Base-by-base conservation (phyloP, 2,113 vertebrate species). In the Amphilophus citrinellus region DNA sequence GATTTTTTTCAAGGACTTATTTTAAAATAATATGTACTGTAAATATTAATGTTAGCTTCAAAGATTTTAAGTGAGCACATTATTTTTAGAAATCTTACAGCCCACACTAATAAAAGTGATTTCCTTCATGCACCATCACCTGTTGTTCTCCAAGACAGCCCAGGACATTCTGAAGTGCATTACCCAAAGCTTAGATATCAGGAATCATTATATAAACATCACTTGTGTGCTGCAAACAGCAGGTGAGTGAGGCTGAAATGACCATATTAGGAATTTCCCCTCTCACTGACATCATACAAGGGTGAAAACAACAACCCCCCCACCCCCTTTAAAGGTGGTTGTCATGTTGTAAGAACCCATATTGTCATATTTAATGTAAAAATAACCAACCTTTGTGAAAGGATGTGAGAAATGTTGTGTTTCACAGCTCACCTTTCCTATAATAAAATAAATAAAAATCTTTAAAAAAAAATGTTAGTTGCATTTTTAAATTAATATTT, bases 21-120 rank as follows among this genome's bases (percentile, higher is more conserved):
- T 42, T 32, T 53, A 13, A 71, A 27, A 59, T 8, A 35, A 18
- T 24, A 1, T 39, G 14, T n/a, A 18, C 42, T 82, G 83, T 84
- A 59, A 81, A 73, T 80, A 10, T 68, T 62, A 17, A 77, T 80
- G 39, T 80, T 4, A 66, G 24, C 1, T 80, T 82, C 10, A 65
- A 61, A 20, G 27, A 56, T 76, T 79, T 75, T 17, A 80, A 61
- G 17, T 63, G 47, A 79, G 30, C 5, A 22, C 10, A 22, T 77
- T 61, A 24, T 63, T 80, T 10, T 39, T 47, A 59, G 27, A 81
- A 47, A 66, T 61, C 66, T 42, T 65, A 75, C 47, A 73, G 66
- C 66, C 13, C 53, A 27, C 18, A n/a, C 68, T 9, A 73, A 73
- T 53, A 73, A 73, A 73, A 0, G 32, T 10, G 27, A 56, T 56